Evolutionary conservation across 2,113 vertebrate genomes (phyloP).

Genomic region (Pithys albifrons): DNA sequence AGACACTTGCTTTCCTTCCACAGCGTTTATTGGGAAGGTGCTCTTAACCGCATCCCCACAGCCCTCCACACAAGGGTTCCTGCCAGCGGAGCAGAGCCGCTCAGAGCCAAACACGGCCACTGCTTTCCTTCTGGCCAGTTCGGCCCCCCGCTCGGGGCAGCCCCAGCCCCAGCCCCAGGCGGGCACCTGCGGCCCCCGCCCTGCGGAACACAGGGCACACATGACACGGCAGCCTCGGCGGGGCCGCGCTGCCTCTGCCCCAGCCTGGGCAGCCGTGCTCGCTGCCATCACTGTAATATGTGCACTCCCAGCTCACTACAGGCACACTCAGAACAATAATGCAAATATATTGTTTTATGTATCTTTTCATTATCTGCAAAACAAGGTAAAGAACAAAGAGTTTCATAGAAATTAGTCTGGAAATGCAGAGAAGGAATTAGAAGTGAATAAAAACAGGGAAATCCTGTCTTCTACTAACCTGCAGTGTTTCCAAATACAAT

Average conservation of each 20-base stretch:
- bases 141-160: fast-evolving
- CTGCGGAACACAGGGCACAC: fast-evolving
- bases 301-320: neutral
- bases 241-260: neutral
- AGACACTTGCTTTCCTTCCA: fast-evolving
- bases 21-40: fast-evolving
- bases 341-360: fast-evolving
- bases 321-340: neutral
- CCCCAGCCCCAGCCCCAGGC: neutral
- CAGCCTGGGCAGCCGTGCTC: neutral
- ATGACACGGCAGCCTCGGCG: fast-evolving
- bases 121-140: too few species aligned
- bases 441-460: neutral
- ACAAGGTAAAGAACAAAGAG: too few species aligned
- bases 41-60: fast-evolving
- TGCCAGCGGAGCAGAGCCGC: neutral
- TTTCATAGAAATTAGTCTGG: too few species aligned
- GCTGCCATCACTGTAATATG: fast-evolving
- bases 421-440: neutral
- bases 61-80: neutral
- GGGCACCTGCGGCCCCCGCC: neutral
- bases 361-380: neutral
- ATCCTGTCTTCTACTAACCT: neutral
- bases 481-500: neutral
- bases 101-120: neutral